Evolutionary conservation across 2,797 vertebrate species (phyloP), one percentile per base, ranked within the genome.

Genomic region (Microhierax caerulescens): DNA sequence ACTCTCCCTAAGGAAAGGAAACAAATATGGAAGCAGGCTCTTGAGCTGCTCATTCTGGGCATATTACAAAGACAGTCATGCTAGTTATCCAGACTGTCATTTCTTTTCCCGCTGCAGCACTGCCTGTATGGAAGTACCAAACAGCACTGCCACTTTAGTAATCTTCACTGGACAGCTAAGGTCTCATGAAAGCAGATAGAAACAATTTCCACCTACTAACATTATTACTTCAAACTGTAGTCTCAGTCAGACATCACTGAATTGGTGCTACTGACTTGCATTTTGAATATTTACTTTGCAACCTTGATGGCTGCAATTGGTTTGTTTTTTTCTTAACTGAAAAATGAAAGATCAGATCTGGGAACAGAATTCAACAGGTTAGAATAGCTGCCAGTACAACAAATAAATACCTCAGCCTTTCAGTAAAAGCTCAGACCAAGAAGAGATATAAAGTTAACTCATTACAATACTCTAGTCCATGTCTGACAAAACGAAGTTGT

Each of bases 401-500:
- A 70, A 77, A 74, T 63, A 70, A 77, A 56, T 22, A 53, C 50
- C 32, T 92, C 28, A 50, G 68, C 27, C 48, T 87, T 67, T 47
- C 41, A 73, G 21, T n/a, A 36, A 82, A 78, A 89, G 56, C 68
- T 72, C 64, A 92, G 74, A 59, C 45, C 51, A n/a, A 89, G 74
- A 48, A 57, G 43, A 94, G 85, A 80, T 43, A 10, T 7, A 41
- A 93, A 95, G 43, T 41, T 51, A 80, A 53, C 56, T 90, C 64
- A 25, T 28, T 61, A 19, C 39, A 50, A 2, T 2, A 64, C 64
- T 36, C 79, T 81, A 45, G 86, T 84, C 89, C 88, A 78, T 64
- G 91, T 96, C 94, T 92, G 93, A 96, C 91, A 95, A 87, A 93
- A 39, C 43, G 3, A 41, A 14, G 22, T 39, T 19, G 79, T 39